Conservation (phyloP, 2,888 invertebrate species). For the Apamea anceps region DNA sequence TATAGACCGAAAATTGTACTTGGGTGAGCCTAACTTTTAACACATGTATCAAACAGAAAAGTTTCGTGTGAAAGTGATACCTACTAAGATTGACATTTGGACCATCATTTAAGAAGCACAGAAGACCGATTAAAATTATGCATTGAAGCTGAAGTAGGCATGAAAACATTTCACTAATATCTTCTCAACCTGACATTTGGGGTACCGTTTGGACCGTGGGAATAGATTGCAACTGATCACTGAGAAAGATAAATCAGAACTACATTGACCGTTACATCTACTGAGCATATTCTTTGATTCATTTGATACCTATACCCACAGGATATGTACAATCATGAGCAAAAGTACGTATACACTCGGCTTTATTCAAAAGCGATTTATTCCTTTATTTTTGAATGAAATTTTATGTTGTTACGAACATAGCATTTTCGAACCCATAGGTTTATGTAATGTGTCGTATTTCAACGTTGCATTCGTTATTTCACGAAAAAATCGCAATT, state of each 20-base stretch:
- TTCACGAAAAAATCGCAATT: no score
- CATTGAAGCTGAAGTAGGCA: neutral
- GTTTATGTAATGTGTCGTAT: no score
- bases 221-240: slow-evolving; percentile 34
- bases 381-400: no score
- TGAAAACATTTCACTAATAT: slow-evolving; percentile 1
- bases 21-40: neutral
- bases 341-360: no score
- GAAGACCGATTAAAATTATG: neutral
- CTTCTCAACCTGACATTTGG: slow-evolving; percentile 13
- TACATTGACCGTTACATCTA: slow-evolving; percentile 26
- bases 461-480: no score
- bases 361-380: no score
- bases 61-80: neutral
- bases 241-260: slow-evolving; percentile 16
- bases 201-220: slow-evolving; percentile 36
- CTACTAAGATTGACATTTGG: neutral
- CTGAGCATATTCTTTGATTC: slow-evolving; percentile 5
- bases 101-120: neutral
- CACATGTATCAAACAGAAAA: neutral
- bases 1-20: neutral
- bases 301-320: neutral
- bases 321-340: no score
- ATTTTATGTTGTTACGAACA: no score
- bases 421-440: no score